Conservation (phyloP, 2,888 invertebrate genomes). For the Stenichneumon culpator region DNA sequence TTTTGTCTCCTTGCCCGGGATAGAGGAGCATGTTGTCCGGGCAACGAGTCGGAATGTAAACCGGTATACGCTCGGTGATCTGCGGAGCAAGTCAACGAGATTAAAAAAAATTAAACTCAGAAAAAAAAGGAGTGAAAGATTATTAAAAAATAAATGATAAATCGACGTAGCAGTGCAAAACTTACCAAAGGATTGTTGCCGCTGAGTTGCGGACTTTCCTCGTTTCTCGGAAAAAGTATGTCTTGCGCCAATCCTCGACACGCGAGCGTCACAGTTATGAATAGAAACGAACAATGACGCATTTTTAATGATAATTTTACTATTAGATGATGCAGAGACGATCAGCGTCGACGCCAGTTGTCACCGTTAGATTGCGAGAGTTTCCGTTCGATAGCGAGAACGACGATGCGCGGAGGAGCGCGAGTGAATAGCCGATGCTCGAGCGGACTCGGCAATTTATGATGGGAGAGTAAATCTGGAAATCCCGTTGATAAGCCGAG, state of each 20-base stretch:
- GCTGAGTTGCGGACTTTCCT: slow-evolving; percentile 72
- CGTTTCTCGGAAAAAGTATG: slow-evolving; percentile 77
- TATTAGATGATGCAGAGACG: not conserved
- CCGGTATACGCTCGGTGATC: slow-evolving; percentile 84
- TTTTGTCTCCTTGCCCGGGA: slow-evolving; percentile 88
- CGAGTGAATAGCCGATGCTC: too few species aligned
- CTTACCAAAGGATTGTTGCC: slow-evolving; percentile 70
- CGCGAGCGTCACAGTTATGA: slow-evolving; percentile 23
- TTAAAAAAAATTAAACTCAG: not conserved
- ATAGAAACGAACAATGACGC: slow-evolving; percentile 20
- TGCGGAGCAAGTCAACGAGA: slow-evolving; percentile 50
- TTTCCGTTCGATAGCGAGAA: not conserved
- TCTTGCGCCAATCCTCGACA: slow-evolving; percentile 72
- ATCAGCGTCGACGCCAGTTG: not conserved
- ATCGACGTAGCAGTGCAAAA: not conserved
- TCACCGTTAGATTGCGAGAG: not conserved
- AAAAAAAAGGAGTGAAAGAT: not conserved
- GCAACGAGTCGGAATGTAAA: slow-evolving; percentile 88
- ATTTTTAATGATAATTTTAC: not conserved
- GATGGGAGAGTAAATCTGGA: slow-evolving; percentile 7
- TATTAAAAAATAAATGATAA: not conserved
- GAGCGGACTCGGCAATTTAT: not conserved
- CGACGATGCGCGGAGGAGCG: not conserved
- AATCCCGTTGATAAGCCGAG: slow-evolving; percentile 32
- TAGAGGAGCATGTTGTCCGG: slow-evolving; percentile 89